These are phyloP conservation scores for Oryctolagus cuniculus DNA, from an alignment of 2,113 vertebrate species.

Conservation along the genomic window mOryCun1.1 NC_091448.1:58325501-58326000, in stretches of 20 bases:
- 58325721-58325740: neutral
- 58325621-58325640: neutral
- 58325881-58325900: too few species aligned
- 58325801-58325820: neutral
- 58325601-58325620: too few species aligned
- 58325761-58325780: neutral
- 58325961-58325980: neutral
- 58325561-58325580: neutral
- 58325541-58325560: neutral
- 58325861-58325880: neutral
- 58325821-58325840: neutral
- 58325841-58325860: too few species aligned
- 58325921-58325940: neutral
- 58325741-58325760: neutral
- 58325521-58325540: neutral
- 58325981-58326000: too few species aligned
- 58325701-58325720: neutral
- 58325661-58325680: neutral
- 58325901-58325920: neutral
- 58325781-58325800: neutral
- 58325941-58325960: neutral
- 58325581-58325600: neutral
- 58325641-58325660: neutral
- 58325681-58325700: too few species aligned
- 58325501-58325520: neutral